These are phyloP conservation scores for Drosophila paracracens DNA, from an alignment of 2,888 invertebrate species.

Conservation along the genomic window DNA sequence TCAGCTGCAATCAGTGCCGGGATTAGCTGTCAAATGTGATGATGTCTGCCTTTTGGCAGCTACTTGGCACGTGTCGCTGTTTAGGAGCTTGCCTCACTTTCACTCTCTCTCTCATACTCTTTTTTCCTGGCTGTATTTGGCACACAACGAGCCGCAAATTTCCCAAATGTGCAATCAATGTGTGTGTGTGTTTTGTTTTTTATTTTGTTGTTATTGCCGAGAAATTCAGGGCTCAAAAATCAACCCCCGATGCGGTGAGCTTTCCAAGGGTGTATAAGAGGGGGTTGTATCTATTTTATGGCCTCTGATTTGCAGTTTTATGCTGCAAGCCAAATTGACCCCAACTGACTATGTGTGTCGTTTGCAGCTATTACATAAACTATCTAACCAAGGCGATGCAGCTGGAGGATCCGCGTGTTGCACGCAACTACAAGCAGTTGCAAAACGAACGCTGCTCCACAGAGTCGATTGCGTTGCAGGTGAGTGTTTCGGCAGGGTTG, in stretches of 20 bases:
- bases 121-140: conserved; percentile 15
- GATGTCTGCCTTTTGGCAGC: conserved; percentile 72
- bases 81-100: conserved; percentile 35
- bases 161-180: conserved; percentile 55
- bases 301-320: conserved; percentile 65
- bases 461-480: conserved; percentile 89
- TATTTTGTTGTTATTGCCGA: not conserved
- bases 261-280: conserved; percentile 22
- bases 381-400: conserved; percentile 90
- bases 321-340: conserved; percentile 40
- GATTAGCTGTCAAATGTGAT: conserved; percentile 74
- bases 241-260: conserved; percentile 56
- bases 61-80: conserved; percentile 74
- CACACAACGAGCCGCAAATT: conserved; percentile 37
- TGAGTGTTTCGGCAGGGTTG: conserved; percentile 73
- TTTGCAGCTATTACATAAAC: conserved; percentile 90
- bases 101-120: conserved; percentile 7
- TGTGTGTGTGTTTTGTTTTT: conserved; percentile 3
- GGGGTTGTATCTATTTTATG: conserved; percentile 40
- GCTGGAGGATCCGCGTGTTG: conserved; percentile 91
- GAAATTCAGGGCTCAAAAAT: conserved; percentile 39
- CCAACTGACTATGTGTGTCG: conserved; percentile 18
- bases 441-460: conserved; percentile 86
- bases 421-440: conserved; percentile 86
- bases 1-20: conserved; percentile 57